Conservation (phyloP, 23 tunicate genomes). For the Botrylloides violaceus region DNA sequence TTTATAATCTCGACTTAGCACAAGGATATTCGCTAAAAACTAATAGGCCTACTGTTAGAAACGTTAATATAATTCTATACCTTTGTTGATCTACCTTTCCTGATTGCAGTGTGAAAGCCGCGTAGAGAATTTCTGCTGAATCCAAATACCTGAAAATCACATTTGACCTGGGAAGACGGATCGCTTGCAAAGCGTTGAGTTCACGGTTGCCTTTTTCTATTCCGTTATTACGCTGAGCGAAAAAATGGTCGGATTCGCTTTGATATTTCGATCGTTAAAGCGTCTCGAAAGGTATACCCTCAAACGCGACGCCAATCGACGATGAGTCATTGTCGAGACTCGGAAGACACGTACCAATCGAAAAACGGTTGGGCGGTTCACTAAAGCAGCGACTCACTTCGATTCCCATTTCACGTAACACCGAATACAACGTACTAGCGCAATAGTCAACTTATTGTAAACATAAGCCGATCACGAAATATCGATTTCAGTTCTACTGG, state of each 20-base stretch:
- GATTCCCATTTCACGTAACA: no score
- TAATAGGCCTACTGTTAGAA: no score
- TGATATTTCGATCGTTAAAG: not conserved
- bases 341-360: not conserved
- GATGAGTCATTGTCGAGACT: not conserved
- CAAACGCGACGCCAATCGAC: not conserved
- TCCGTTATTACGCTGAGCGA: not conserved
- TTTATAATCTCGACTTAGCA: no score
- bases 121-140: not conserved
- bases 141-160: not conserved
- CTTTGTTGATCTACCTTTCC: no score
- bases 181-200: not conserved
- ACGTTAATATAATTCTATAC: no score
- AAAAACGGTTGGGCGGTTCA: not conserved
- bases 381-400: not conserved
- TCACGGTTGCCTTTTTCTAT: not conserved
- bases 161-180: not conserved
- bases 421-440: not conserved
- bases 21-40: no score
- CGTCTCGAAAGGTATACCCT: not conserved
- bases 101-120: no score
- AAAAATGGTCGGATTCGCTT: slow-evolving; percentile 1
- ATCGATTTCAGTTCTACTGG: no score
- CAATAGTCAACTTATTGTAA: not conserved
- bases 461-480: not conserved